Evolutionary conservation across 2,888 invertebrate species (phyloP).

Genomic region (Acanthosoma haemorrhoidale): DNA sequence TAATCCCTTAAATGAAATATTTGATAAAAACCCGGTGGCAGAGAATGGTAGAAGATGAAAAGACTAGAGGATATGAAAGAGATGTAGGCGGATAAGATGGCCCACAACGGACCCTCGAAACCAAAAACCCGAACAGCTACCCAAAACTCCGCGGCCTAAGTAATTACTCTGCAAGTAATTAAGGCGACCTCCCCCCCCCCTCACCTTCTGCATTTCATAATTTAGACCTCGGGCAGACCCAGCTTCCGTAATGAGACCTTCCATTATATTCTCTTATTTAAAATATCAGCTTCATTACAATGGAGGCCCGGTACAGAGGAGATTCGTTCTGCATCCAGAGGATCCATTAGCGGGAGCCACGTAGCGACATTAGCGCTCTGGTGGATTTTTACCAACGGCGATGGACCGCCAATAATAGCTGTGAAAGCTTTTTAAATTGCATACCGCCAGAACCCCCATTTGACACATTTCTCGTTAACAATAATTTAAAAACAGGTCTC

Average conservation of each 20-base stretch:
- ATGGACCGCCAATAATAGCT: too few species aligned
- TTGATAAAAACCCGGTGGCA: neutral
- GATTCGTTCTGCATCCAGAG: too few species aligned
- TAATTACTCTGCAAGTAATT: constrained; percentile 12
- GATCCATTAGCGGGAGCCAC: too few species aligned
- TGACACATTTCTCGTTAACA: too few species aligned
- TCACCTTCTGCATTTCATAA: neutral
- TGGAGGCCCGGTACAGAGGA: too few species aligned
- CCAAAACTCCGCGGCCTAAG: neutral
- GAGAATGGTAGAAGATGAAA: neutral
- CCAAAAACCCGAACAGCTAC: neutral
- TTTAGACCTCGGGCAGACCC: neutral
- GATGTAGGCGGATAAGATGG: neutral
- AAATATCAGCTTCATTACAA: too few species aligned
- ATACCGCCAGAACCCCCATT: too few species aligned
- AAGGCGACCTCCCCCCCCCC: too few species aligned
- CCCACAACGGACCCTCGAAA: neutral
- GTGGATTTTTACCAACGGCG: too few species aligned
- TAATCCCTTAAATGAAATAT: neutral
- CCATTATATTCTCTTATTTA: neutral
- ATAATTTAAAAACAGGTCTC: too few species aligned
- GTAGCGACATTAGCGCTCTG: too few species aligned
- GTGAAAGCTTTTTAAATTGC: too few species aligned
- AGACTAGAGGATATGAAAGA: neutral
- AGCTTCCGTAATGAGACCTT: neutral